Percentiles rank a stretch among this genome's conserved stretches.
Evolutionary conservation across 2,888 invertebrate genomes (phyloP).

Genomic region (Acrobeloides nanus): DNA sequence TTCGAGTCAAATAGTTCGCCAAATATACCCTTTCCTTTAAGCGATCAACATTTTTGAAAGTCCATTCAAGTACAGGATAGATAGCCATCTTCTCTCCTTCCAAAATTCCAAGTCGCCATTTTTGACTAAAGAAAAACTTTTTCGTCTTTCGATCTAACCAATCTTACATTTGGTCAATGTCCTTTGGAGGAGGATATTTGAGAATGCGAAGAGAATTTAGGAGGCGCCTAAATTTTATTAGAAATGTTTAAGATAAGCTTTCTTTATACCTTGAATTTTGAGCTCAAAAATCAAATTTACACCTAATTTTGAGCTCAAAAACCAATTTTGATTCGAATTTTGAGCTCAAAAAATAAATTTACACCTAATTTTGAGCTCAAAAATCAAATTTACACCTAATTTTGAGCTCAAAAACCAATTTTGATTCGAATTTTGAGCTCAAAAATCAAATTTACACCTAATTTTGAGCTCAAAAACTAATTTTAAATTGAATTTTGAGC

Average conservation of each 20-base stretch:
- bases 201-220: slow-evolving; percentile 67
- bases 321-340: too few relatives aligned
- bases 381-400: too few relatives aligned
- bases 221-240: slow-evolving; percentile 57
- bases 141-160: slow-evolving; percentile 5
- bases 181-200: slow-evolving; percentile 69
- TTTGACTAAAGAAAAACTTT: slow-evolving; percentile 57
- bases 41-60: slow-evolving; percentile 68
- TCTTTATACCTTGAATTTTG: too few relatives aligned
- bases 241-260: neutral
- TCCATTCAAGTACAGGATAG: slow-evolving; percentile 73
- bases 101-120: slow-evolving; percentile 64
- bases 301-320: too few relatives aligned
- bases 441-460: too few relatives aligned
- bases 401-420: too few relatives aligned
- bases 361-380: too few relatives aligned
- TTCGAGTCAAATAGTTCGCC: slow-evolving; percentile 27
- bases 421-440: too few relatives aligned
- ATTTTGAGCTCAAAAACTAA: too few relatives aligned
- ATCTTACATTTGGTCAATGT: slow-evolving; percentile 52
- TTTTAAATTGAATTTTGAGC: too few relatives aligned
- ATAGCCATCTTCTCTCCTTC: slow-evolving; percentile 70
- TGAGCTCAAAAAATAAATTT: too few relatives aligned
- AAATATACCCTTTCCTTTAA: slow-evolving; percentile 73
- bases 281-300: too few relatives aligned